Percentiles rank a stretch among this genome's conserved stretches.
These are phyloP conservation scores for Pyrgilauda ruficollis DNA, from an alignment of 2,113 vertebrate species.

Conservation along the genomic window DNA sequence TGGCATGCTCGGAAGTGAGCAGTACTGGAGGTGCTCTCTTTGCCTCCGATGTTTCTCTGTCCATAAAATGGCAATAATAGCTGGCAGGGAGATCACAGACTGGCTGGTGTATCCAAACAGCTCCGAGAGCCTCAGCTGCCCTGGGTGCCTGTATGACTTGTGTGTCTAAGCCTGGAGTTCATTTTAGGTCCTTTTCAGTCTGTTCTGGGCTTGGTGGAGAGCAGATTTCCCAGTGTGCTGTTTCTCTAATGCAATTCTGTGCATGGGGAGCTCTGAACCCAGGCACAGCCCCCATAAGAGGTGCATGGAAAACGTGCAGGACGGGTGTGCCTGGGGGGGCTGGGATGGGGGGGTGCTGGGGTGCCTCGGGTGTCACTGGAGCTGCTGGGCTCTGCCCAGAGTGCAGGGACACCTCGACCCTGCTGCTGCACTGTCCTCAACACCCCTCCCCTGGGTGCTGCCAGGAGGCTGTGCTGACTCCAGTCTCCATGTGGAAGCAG, in stretches of 20 bases:
- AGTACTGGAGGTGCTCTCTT: neutral
- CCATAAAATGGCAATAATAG: neutral
- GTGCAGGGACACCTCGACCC: accelerated
- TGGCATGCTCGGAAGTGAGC: neutral
- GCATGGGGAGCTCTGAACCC: neutral
- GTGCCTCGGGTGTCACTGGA: neutral
- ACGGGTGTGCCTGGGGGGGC: neutral
- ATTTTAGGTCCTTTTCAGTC: neutral
- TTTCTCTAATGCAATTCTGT: accelerated
- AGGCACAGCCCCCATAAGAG: accelerated
- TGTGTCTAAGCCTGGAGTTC: neutral
- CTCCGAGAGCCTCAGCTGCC: neutral
- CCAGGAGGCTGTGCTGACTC: accelerated
- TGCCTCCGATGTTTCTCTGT: neutral
- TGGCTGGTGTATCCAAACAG: neutral
- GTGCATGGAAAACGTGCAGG: accelerated
- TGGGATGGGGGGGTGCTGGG: neutral
- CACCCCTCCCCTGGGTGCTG: neutral
- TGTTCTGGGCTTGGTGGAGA: neutral
- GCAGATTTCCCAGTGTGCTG: neutral
- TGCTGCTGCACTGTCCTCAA: accelerated
- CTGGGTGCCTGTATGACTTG: neutral
- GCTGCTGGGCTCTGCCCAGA: accelerated
- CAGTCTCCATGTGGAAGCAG: neutral
- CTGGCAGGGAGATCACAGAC: neutral